Conservation (phyloP, 1,140 invertebrate genomes). For the Triops cancriformis region DNA sequence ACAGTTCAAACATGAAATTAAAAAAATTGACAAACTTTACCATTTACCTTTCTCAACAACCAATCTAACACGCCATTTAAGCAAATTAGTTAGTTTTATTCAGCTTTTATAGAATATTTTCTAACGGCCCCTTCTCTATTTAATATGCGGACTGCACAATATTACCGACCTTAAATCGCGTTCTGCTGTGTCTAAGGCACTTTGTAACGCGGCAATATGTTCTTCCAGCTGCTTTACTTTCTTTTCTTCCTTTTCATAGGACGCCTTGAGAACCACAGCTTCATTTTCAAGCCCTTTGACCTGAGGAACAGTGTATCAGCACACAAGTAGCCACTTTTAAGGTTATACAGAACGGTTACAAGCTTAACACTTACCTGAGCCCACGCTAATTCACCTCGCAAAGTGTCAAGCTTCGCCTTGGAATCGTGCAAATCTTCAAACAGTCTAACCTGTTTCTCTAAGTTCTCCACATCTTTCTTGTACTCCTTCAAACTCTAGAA, state of each 20-base stretch:
- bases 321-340: no score
- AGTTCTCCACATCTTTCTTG: slow-evolving; percentile 44
- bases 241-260: background rate
- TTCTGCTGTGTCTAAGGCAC: background rate
- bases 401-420: slow-evolving; percentile 39
- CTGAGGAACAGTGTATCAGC: background rate
- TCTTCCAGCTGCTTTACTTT: background rate
- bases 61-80: no score
- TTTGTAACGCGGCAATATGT: background rate
- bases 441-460: slow-evolving; percentile 47
- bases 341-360: background rate
- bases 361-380: slow-evolving; percentile 32
- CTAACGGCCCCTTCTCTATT: no score
- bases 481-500: slow-evolving; percentile 40
- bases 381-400: slow-evolving; percentile 48
- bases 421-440: slow-evolving; percentile 47
- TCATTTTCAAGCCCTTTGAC: background rate
- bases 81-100: no score
- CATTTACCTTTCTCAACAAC: no score
- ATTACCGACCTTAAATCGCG: background rate
- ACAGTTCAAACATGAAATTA: no score
- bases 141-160: no score
- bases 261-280: background rate
- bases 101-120: no score
- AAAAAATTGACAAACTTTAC: no score